These are phyloP conservation scores for Nerophis ophidion DNA, from an alignment of 2,113 vertebrate species.

Conservation along the genomic window DNA sequence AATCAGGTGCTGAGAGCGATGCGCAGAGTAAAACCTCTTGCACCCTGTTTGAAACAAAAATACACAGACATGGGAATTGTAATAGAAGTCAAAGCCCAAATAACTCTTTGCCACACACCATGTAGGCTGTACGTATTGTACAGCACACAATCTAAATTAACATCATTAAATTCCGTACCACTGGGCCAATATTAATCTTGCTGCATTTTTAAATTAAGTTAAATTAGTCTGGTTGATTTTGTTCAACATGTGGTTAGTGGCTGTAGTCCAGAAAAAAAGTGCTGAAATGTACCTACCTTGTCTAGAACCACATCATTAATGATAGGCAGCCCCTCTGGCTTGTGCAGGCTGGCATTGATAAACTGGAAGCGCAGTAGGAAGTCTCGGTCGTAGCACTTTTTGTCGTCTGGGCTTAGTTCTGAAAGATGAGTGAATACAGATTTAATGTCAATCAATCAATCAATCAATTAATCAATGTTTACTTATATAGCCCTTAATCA, in stretches of 20 bases:
- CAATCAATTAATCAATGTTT: too few relatives aligned
- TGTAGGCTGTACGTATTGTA: neutral
- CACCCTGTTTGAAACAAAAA: too few relatives aligned
- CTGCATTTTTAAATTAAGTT: neutral
- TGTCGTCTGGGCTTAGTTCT: slow-evolving; percentile 92
- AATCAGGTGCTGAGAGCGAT: too few relatives aligned
- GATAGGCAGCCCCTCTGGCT: slow-evolving; percentile 87
- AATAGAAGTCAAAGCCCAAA: neutral
- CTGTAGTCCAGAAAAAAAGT: neutral
- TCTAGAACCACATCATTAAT: slow-evolving; percentile 93
- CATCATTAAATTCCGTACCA: neutral
- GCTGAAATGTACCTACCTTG: slow-evolving; percentile 73
- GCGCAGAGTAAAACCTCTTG: too few relatives aligned
- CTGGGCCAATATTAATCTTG: neutral
- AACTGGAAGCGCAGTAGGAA: slow-evolving; percentile 93
- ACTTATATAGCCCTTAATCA: too few relatives aligned
- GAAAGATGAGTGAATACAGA: slow-evolving; percentile 21
- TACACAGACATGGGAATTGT: neutral
- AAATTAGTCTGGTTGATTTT: neutral
- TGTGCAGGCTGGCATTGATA: slow-evolving; percentile 87
- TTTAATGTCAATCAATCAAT: neutral
- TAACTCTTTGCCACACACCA: neutral
- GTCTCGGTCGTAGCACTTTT: slow-evolving; percentile 90
- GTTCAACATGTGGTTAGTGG: neutral
- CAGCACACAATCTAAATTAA: neutral